Conservation (phyloP, 1,140 invertebrate species). For the Drosophila serrata region DNA sequence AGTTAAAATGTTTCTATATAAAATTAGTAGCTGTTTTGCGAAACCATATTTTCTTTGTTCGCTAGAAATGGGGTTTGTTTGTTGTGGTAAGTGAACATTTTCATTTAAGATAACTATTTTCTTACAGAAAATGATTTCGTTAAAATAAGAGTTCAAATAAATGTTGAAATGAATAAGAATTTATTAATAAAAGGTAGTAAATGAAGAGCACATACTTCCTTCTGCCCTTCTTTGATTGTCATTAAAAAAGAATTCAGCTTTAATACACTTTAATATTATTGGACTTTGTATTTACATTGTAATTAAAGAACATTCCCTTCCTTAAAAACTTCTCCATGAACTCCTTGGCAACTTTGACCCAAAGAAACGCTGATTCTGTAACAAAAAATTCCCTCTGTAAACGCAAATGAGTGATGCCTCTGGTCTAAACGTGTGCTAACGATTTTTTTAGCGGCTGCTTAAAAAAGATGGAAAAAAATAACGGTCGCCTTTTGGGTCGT, state of each 20-base stretch:
- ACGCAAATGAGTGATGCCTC: conserved; percentile 36
- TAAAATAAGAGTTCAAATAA: neutral
- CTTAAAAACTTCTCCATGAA: neutral
- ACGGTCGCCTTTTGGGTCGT: conserved; percentile 24
- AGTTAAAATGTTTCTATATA: neutral
- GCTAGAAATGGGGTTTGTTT: neutral
- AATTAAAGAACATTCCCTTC: conserved; percentile 32
- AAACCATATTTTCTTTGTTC: neutral
- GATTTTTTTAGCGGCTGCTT: conserved; percentile 58
- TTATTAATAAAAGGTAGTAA: neutral
- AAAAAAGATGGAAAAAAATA: conserved; percentile 42
- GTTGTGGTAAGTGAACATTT: neutral
- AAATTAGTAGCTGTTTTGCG: neutral
- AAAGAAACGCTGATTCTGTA: conserved; percentile 14
- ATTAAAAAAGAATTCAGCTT: neutral
- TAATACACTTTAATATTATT: conserved; percentile 3
- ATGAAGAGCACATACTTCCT: too few relatives aligned
- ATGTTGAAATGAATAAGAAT: neutral
- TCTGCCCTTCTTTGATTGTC: neutral
- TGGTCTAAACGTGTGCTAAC: conserved; percentile 51
- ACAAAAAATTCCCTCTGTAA: conserved; percentile 41
- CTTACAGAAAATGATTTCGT: neutral
- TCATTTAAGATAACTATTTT: neutral
- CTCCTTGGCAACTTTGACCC: conserved; percentile 17
- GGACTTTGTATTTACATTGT: conserved; percentile 48